These are phyloP conservation scores for Coptotermes formosanus DNA, from an alignment of 1,140 invertebrate genomes.

Conservation along the genomic window DNA sequence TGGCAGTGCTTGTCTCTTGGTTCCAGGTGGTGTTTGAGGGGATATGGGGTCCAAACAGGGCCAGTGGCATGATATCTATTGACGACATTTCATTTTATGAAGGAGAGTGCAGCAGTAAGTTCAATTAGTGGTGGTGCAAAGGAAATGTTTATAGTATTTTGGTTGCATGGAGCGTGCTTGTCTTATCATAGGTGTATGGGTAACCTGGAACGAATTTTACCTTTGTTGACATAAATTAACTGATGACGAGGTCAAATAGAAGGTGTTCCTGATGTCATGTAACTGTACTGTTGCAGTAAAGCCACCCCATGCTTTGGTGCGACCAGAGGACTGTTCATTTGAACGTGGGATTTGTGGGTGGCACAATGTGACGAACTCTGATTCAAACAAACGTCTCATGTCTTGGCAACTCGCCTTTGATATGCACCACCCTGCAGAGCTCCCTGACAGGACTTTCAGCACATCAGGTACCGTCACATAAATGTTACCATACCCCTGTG, in stretches of 20 bases:
- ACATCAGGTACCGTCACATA: conserved; percentile 50
- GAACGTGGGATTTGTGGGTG: conserved; percentile 63
- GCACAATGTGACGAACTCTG: conserved; percentile 56
- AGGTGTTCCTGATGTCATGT: too few species aligned
- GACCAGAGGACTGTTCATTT: conserved; percentile 51
- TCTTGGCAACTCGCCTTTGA: conserved; percentile 62
- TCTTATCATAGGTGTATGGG: background rate
- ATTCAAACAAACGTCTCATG: conserved; percentile 42
- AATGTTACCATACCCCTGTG: background rate
- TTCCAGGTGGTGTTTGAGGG: conserved; percentile 49
- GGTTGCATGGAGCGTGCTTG: background rate
- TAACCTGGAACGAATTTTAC: too few species aligned
- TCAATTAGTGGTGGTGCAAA: too few species aligned
- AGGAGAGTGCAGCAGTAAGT: conserved; percentile 48
- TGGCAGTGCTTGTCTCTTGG: background rate
- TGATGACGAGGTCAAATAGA: too few species aligned
- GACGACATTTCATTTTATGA: conserved; percentile 51
- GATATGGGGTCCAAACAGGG: conserved; percentile 42
- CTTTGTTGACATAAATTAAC: too few species aligned
- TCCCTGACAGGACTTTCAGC: conserved; percentile 65
- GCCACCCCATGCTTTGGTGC: conserved; percentile 44
- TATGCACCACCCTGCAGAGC: conserved; percentile 59
- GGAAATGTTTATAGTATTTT: background rate
- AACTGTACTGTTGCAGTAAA: conserved; percentile 40
- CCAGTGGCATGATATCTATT: conserved; percentile 53